Evolutionary conservation across 2,888 invertebrate genomes (phyloP), one percentile per base, ranked within the genome.

Genomic region (Nephrocerus scutellatus): DNA sequence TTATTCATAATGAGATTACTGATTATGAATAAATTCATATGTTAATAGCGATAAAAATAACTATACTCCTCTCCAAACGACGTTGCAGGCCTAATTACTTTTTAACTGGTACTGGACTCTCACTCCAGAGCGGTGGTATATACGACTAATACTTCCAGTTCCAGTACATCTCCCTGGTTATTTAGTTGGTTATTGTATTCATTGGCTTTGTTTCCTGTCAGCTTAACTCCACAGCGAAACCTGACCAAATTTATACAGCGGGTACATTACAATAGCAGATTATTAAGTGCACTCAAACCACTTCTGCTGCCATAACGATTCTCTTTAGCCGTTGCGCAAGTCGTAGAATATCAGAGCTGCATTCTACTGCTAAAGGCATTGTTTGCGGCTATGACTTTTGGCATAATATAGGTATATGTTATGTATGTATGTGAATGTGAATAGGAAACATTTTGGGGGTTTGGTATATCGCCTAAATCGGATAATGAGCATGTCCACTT

Each of bases 151-250:
- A n/a, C n/a, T n/a, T n/a, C n/a, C n/a, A n/a, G n/a, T n/a, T n/a
- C n/a, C n/a, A 39, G 41, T 48, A 51, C 52, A 57, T 60, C 49
- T 49, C 59, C 56, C 56, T 56, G 59, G 57, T 52, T 57, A 57
- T 57, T 59, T 59, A 59, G 60, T 59, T 63, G 54, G 63, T 61
- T 62, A 64, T 64, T 64, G 64, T 64, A 63, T 64, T 64, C 62
- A 63, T 64, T 64, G 62, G 54, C 53, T 57, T 61, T 60, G 60
- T 56, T 53, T 47, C 39, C 51, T 49, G 53, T 51, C 54, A 47
- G 50, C 52, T 53, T 52, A 48, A 53, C 47, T 32, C 34, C 42
- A 40, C 42, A 44, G 39, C 51, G 49, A 46, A 46, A 44, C 48
- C 51, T 51, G 53, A 53, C 58, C 55, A 56, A 57, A 53, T 51